Evolutionary conservation across 2,888 invertebrate genomes (phyloP), one percentile per base, ranked within the genome.

Genomic region (Buathra laborator): DNA sequence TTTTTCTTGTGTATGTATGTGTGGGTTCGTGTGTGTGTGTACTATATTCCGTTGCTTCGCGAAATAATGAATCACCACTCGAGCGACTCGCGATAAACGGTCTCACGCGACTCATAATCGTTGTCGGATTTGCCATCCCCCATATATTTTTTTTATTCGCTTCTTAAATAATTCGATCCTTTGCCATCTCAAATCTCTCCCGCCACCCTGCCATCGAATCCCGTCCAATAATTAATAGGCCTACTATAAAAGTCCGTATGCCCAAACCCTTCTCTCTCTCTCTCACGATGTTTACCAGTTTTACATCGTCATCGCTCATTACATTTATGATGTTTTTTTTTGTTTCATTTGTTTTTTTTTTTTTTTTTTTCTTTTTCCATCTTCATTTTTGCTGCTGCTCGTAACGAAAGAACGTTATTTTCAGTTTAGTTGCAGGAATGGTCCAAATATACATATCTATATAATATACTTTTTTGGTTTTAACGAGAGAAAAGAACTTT

Each of bases 361-460:
- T 72, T 66, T 76, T 76, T 71, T 46, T 83, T 72, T 82, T 80
- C 74, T 78, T 80, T 72, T 66, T 86, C 75, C 78, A 83, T 80
- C 79, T 86, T 81, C 81, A 79, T 72, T 90, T 86, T 87, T 90
- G 88, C 90, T 91, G 90, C 88, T 92, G 91, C 91, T 92, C 91
- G 91, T 93, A 93, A 92, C 92, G 91, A 93, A 93, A 93, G 91
- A 93, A 93, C 91, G 90, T 92, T 91, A 90, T 92, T 93, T 93
- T 92, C 91, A 89, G 91, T 92, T 93, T 92, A 90, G 90, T 93
- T 93, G 92, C 90, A 93, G 93, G 93, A 93, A 94, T 93, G 93
- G 93, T 93, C 93, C 94, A 93, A 94, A 94, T 93, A 92, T 93
- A 93, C 92, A 93, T 93, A 93, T 93, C 93, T 93, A 93, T 93